These are phyloP conservation scores for Silurus glanis DNA, from an alignment of 2,113 vertebrate species.

Conservation along the genomic window DNA sequence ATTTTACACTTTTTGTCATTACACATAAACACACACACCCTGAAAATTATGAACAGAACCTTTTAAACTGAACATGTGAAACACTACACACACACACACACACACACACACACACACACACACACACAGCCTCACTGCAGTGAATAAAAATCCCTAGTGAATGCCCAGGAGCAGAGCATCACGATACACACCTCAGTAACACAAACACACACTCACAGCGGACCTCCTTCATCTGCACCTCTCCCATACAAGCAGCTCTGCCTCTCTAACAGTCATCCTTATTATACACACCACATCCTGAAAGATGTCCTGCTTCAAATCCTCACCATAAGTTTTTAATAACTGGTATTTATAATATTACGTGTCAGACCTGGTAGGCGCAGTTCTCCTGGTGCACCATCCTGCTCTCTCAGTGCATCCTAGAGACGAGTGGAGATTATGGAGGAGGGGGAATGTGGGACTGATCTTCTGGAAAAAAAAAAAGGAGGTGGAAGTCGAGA, in stretches of 20 bases:
- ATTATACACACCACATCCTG: neutral
- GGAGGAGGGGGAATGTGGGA: conserved; percentile 2
- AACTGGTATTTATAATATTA: neutral
- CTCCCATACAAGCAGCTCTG: neutral
- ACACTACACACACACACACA: neutral
- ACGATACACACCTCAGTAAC: conserved; percentile 6
- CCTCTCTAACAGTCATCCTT: neutral
- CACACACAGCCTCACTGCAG: neutral
- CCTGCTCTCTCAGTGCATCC: conserved; percentile 45
- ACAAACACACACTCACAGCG: neutral
- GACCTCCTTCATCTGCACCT: neutral
- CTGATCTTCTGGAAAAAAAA: neutral
- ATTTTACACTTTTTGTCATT: neutral
- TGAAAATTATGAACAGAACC: conserved; percentile 11
- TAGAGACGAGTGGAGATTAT: conserved; percentile 27
- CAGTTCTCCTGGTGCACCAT: conserved; percentile 43
- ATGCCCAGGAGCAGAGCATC: neutral
- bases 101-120: too few species aligned
- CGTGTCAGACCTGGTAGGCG: conserved; percentile 38
- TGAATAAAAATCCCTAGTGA: neutral
- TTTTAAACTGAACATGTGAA: neutral
- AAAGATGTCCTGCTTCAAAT: neutral
- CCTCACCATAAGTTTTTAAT: neutral
- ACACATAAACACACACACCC: neutral
- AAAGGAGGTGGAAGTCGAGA: neutral